Conservation (phyloP, 2,888 invertebrate genomes). For the Invenusta paracnida region DNA sequence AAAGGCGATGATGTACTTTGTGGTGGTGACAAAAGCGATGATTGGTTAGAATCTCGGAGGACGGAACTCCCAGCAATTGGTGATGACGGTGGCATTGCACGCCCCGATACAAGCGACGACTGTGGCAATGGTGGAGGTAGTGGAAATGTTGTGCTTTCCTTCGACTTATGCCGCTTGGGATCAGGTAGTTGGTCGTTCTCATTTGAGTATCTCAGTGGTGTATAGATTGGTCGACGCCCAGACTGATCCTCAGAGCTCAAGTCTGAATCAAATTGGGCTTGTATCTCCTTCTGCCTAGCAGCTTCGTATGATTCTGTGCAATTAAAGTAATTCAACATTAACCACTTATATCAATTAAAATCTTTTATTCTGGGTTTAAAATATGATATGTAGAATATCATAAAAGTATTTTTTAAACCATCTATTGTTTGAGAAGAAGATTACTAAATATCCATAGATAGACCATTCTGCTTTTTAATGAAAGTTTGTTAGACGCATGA, state of each 20-base stretch:
- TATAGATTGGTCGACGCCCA: not conserved
- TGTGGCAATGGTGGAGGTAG: not conserved
- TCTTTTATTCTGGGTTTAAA: no score
- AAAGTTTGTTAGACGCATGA: no score
- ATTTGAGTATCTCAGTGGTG: not conserved
- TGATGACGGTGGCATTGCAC: not conserved
- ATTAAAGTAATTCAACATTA: no score
- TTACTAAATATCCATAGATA: no score
- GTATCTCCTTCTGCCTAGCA: not conserved
- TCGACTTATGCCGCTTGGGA: not conserved
- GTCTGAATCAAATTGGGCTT: not conserved
- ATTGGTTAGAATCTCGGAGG: no score
- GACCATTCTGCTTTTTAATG: no score
- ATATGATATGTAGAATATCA: no score
- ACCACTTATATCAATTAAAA: no score
- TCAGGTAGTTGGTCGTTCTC: not conserved
- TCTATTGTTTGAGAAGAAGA: no score
- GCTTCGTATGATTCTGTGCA: not conserved
- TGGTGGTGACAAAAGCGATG: no score
- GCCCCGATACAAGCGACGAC: not conserved
- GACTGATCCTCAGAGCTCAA: not conserved
- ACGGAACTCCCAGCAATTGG: not conserved
- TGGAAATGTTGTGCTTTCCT: not conserved
- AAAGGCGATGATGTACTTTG: no score
- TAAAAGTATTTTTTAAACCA: no score